A percentile compares a stretch with the other conserved stretches of the same genome.
These are phyloP conservation scores for Tetramorium alpestre DNA, from an alignment of 1,140 invertebrate species.

Conservation along the genomic window DNA sequence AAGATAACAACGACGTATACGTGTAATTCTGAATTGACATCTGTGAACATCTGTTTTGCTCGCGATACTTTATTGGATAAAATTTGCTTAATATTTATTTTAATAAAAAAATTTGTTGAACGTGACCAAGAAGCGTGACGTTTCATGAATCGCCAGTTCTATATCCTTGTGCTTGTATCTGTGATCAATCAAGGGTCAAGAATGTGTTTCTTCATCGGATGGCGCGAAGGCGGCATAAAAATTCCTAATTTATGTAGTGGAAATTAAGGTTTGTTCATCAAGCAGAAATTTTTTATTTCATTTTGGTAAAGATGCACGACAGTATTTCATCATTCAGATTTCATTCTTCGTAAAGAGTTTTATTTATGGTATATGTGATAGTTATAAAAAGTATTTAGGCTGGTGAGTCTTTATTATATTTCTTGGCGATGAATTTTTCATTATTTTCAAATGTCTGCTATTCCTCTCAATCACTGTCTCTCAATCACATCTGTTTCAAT, in stretches of 20 bases:
- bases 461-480: neutral
- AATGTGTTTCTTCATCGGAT: constrained; percentile 82
- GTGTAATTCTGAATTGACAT: neutral
- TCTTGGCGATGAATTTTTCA: neutral
- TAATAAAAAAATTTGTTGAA: neutral
- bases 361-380: neutral
- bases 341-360: neutral
- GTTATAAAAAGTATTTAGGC: neutral
- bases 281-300: neutral
- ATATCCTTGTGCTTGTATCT: constrained; percentile 57
- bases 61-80: neutral
- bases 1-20: neutral
- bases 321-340: neutral
- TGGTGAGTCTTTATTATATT: neutral
- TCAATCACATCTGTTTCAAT: neutral
- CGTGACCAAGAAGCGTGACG: neutral
- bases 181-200: constrained; percentile 67
- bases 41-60: neutral
- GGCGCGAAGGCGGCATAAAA: constrained; percentile 82
- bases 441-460: neutral
- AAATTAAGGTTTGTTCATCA: constrained; percentile 63
- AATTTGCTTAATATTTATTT: neutral
- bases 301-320: neutral
- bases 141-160: constrained; percentile 51
- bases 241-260: constrained; percentile 79